Percentiles rank a stretch among this genome's conserved stretches.
These are phyloP conservation scores for Harpagoxenus sublaevis DNA, from an alignment of 2,888 invertebrate genomes.

Conservation along the genomic window DNA sequence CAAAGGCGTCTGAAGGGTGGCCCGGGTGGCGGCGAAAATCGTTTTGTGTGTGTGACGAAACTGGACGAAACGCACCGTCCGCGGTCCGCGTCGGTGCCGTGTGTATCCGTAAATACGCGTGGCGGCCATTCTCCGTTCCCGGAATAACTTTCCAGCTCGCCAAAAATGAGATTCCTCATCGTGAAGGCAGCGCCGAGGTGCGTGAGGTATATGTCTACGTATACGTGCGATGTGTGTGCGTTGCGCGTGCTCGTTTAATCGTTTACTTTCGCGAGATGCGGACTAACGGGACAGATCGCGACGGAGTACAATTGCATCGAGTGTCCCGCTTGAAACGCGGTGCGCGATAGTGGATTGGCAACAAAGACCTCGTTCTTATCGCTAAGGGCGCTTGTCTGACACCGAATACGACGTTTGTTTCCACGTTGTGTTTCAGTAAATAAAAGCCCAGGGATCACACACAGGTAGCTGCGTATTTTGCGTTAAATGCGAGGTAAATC, in stretches of 20 bases:
- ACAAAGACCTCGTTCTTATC: conserved; percentile 27
- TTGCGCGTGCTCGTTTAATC: conserved; percentile 24
- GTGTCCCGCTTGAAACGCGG: conserved; percentile 21
- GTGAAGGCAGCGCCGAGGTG: conserved; percentile 56
- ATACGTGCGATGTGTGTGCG: not conserved
- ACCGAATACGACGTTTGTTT: not conserved
- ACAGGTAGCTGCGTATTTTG: not conserved
- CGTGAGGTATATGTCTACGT: not conserved
- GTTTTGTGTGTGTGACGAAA: conserved; percentile 82
- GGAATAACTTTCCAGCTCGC: conserved; percentile 79
- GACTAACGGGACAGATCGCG: conserved; percentile 20
- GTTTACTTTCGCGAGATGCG: conserved; percentile 30
- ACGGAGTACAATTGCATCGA: conserved; percentile 30
- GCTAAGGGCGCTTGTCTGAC: conserved; percentile 5
- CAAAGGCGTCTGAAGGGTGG: conserved; percentile 65
- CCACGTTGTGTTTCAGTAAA: not conserved
- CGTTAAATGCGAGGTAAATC: not conserved
- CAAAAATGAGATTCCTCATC: conserved; percentile 78
- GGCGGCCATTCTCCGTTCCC: conserved; percentile 77
- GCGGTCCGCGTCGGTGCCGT: conserved; percentile 1
- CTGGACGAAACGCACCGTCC: conserved; percentile 43
- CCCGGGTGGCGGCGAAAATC: conserved; percentile 67
- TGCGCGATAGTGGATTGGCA: conserved; percentile 12
- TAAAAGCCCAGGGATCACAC: not conserved
- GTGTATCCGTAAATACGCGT: conserved; percentile 79